Evolutionary conservation across 2,113 vertebrate genomes (phyloP), one percentile per base, ranked within the genome.

Genomic region (Microcebus murinus): DNA sequence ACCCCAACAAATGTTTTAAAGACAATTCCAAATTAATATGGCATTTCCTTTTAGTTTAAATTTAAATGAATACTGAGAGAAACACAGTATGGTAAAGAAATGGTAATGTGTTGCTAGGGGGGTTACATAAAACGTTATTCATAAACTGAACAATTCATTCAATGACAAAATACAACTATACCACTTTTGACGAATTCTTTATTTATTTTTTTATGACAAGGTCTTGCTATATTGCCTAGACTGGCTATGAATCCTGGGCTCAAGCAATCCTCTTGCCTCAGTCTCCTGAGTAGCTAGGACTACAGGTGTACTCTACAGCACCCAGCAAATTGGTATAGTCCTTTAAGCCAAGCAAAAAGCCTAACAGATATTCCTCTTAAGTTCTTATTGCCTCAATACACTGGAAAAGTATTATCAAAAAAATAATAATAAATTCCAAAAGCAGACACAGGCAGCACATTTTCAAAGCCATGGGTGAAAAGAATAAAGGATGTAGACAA

Each of bases 121-220:
- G 39, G 15, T 17, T 87, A 81, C 87, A 27, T 34, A 63, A 88
- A 61, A 94, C 59, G 8, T 10, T 84, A 84, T 59, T 92, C 39
- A 92, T 39, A 96, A 92, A 79, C 36, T 80, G 97, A 94, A 36
- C 39, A 91, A 74, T 50, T 42, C 9, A 93, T 52, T 31, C 68
- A 70, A 57, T 34, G 59, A 67, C 45, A 85, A 95, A 70, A 34
- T 87, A 93, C 18, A 96, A 87, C 74, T 89, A 29, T 87, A 93
- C 18, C 95, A 91, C 74, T 89, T 63, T 52, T 10, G 50, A 45
- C 61, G 12, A 63, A 34, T 27, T 27, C 10, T 27, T 29, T 63
- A 4, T 63, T 61, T 6, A 11, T 61, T 63, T 12, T 29, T 61
- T 61, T 61, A 63, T 29, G 61, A 63, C 61, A 63, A 63, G 61